Conservation (phyloP, 2,797 vertebrate genomes). For the Rhinogobio ventralis region DNA sequence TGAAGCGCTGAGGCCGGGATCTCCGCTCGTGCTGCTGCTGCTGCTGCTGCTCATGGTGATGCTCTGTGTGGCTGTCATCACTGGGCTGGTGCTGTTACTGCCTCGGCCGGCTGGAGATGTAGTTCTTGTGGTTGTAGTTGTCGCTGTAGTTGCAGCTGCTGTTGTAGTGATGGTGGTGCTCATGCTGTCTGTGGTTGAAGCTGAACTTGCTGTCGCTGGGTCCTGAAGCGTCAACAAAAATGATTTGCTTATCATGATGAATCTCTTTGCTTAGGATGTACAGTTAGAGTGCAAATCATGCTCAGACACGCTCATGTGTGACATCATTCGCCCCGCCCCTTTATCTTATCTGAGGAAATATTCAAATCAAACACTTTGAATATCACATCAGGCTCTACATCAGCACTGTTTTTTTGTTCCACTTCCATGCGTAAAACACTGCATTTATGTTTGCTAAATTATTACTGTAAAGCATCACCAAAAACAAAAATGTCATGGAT, state of each 20-base stretch:
- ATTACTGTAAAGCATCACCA: not conserved
- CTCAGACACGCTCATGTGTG: not conserved
- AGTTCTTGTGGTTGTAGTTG: rapidly evolving
- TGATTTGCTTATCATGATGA: not conserved
- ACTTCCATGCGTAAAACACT: not conserved
- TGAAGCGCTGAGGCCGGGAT: not conserved
- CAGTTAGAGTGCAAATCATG: not conserved
- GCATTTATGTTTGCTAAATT: not conserved
- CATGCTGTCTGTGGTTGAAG: rapidly evolving
- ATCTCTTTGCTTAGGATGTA: not conserved
- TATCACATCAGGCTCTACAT: not conserved
- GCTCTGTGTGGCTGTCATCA: not conserved
- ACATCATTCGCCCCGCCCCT: not conserved
- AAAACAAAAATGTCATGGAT: not conserved
- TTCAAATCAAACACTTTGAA: conserved; percentile 6
- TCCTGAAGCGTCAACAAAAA: not conserved
- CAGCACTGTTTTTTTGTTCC: not conserved
- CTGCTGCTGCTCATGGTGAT: rapidly evolving
- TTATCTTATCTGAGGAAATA: not conserved
- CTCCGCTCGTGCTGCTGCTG: not conserved
- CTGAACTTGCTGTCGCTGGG: rapidly evolving
- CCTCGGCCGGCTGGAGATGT: rapidly evolving
- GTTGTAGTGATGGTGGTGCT: rapidly evolving
- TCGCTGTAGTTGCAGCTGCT: rapidly evolving
- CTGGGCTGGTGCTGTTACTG: not conserved